phyloP scores from a whole-genome alignment of 2,888 invertebrate species.

The Polydrusus pterygomalis region DNA sequence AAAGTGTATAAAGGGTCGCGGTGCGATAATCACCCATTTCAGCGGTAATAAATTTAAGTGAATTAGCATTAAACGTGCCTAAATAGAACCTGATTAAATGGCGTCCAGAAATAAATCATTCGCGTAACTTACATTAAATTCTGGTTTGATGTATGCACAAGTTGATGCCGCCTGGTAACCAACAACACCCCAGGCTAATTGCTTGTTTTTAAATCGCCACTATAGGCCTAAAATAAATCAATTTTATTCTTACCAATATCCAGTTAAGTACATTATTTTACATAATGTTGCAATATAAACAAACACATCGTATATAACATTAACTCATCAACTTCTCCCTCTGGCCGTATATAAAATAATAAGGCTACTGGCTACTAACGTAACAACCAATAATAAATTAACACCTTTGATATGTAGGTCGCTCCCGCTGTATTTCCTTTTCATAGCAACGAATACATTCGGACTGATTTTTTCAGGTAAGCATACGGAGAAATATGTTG shows the following conservation, averaged over 20 bases:
- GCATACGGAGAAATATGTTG: too few relatives aligned
- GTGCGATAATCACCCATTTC: conserved; percentile 70
- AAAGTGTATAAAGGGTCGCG: conserved; percentile 65
- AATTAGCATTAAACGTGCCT: conserved; percentile 70
- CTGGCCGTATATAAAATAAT: conserved; percentile 1
- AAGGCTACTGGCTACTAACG: too few relatives aligned
- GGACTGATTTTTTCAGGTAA: too few relatives aligned
- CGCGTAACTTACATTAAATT: conserved; percentile 68
- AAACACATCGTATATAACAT: conserved; percentile 34
- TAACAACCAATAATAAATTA: too few relatives aligned
- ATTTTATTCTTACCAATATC: conserved; percentile 52
- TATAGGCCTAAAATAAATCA: conserved; percentile 57
- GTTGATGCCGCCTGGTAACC: conserved; percentile 61
- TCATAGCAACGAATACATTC: too few relatives aligned
- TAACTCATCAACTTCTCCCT: conserved; percentile 11
- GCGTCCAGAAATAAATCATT: conserved; percentile 70
- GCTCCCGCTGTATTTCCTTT: too few relatives aligned
- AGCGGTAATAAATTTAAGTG: conserved; percentile 70
- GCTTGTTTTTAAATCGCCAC: conserved; percentile 63
- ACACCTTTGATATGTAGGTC: too few relatives aligned
- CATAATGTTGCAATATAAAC: conserved; percentile 47
- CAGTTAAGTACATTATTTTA: conserved; percentile 50
- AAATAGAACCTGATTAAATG: conserved; percentile 71
- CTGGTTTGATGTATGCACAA: conserved; percentile 69
- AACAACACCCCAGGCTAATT: conserved; percentile 59